Percentiles rank a stretch among this genome's conserved stretches.
Evolutionary conservation across 2,113 vertebrate species (phyloP).

Genomic region (Calidris pygmaea): DNA sequence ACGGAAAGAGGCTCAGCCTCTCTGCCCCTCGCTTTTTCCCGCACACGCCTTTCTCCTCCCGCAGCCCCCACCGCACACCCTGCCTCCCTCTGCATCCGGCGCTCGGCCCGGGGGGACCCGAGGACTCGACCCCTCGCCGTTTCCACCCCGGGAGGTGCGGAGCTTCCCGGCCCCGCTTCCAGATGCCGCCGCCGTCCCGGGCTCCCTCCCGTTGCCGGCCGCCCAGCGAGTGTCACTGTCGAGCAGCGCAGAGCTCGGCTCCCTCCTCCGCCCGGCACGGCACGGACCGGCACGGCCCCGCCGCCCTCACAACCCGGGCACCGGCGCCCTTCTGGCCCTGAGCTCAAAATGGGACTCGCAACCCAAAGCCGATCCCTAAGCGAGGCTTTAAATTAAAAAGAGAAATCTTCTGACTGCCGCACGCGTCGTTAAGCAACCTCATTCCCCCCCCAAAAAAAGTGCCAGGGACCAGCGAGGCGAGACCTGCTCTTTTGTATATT

Average conservation of each 20-base stretch:
- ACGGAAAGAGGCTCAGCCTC: neutral
- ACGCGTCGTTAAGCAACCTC: neutral
- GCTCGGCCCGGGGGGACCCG: neutral
- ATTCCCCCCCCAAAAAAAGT: neutral
- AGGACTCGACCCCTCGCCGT: neutral
- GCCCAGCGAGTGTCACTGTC: constrained; percentile 26
- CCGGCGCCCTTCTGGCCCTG: accelerated
- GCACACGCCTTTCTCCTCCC: neutral
- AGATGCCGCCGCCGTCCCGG: too few species aligned
- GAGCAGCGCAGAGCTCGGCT: neutral
- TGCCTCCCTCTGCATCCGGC: neutral
- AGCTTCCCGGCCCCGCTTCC: neutral
- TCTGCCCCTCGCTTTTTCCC: neutral
- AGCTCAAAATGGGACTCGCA: accelerated
- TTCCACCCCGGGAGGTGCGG: neutral
- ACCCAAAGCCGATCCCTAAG: neutral
- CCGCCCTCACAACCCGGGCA: neutral
- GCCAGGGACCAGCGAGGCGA: neutral
- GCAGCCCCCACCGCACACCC: neutral
- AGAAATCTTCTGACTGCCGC: neutral
- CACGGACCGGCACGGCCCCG: too few species aligned
- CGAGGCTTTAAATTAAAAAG: neutral
- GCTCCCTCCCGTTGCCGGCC: neutral
- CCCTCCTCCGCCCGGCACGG: too few species aligned
- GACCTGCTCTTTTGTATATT: neutral